Conservation (phyloP, 2,888 invertebrate species). For the Lepidocyrtinus sp. region DNA sequence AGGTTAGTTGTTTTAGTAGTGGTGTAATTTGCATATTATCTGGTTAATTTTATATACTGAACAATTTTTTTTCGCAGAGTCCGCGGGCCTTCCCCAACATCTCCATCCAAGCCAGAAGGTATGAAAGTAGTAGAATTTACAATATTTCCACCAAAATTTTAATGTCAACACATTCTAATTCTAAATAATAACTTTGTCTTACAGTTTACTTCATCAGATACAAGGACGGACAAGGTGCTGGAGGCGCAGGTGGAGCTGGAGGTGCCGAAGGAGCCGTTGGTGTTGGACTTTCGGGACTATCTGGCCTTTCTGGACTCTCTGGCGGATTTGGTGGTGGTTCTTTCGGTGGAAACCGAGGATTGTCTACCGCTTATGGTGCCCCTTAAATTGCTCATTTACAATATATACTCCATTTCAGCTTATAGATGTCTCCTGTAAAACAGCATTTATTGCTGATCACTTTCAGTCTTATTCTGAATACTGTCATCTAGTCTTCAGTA, state of each 20-base stretch:
- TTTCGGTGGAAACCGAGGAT: background rate
- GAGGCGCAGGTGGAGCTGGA: slow-evolving; percentile 31
- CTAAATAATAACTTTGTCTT: no score
- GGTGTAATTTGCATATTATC: background rate
- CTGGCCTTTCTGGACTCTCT: slow-evolving; percentile 8
- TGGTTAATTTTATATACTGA: background rate
- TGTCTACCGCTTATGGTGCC: slow-evolving; percentile 38
- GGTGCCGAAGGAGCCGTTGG: background rate
- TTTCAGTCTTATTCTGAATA: no score
- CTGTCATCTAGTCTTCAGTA: slow-evolving; percentile 46
- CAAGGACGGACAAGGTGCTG: slow-evolving; percentile 35
- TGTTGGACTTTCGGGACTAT: slow-evolving; percentile 14
- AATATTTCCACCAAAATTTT: no score
- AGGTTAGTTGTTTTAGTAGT: background rate
- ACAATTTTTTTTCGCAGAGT: slow-evolving; percentile 11
- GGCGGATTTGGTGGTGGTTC: background rate
- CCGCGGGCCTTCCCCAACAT: slow-evolving; percentile 33
- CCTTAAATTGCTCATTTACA: slow-evolving; percentile 29
- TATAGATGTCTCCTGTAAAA: no score
- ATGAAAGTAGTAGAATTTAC: no score
- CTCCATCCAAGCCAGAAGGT: slow-evolving; percentile 45
- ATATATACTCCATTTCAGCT: background rate
- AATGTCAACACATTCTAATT: no score
- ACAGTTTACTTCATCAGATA: slow-evolving; percentile 54
- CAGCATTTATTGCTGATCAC: no score